A percentile compares a stretch with the other conserved stretches of the same genome.
Evolutionary conservation across 2,888 invertebrate genomes (phyloP).

Genomic region (Brenthis hecate): DNA sequence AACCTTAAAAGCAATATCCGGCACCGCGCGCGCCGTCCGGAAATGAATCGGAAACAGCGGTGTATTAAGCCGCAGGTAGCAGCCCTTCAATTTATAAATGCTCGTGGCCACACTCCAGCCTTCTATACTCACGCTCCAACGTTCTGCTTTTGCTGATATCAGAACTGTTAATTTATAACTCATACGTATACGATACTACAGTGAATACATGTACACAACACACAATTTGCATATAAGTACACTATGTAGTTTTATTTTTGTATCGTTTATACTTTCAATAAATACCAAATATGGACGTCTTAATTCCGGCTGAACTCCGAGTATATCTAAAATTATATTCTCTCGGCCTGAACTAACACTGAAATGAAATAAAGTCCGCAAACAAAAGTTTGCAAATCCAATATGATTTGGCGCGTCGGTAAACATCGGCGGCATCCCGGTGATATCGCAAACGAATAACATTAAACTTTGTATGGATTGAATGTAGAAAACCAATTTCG

Average conservation of each 20-base stretch:
- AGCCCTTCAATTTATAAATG: conserved; percentile 82
- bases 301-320: conserved; percentile 27
- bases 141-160: conserved; percentile 61
- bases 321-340: conserved; percentile 74
- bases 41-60: conserved; percentile 83
- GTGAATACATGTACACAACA: not conserved
- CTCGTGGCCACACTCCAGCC: conserved; percentile 69
- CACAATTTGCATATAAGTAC: not conserved
- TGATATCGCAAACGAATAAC: conserved; percentile 83
- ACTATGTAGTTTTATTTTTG: not conserved
- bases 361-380: conserved; percentile 82
- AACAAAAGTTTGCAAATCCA: conserved; percentile 83
- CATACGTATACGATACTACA: conserved; percentile 45
- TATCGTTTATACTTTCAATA: conserved; percentile 4
- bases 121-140: conserved; percentile 51
- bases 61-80: conserved; percentile 83
- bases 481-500: conserved; percentile 84
- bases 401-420: conserved; percentile 82
- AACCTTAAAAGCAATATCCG: conserved; percentile 84
- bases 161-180: conserved; percentile 72
- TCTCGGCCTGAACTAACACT: conserved; percentile 78
- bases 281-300: conserved; percentile 25
- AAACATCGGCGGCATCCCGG: conserved; percentile 82
- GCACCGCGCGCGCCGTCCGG: conserved; percentile 80
- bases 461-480: conserved; percentile 83